Conservation (phyloP, 2,888 invertebrate species). For the Uloborus plumipes region DNA sequence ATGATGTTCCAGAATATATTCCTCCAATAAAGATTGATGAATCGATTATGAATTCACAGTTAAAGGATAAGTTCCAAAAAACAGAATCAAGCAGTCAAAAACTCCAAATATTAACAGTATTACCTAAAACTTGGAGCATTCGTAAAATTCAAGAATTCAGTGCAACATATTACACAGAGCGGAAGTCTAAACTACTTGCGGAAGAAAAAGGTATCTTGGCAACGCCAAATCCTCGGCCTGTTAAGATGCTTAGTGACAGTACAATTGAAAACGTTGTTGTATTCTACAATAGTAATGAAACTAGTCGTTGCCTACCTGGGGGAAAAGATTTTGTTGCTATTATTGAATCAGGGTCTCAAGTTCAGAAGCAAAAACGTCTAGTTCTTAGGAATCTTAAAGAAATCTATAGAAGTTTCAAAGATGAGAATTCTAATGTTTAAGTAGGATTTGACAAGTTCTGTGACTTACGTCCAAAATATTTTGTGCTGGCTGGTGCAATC, state of each 20-base stretch:
- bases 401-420: no score
- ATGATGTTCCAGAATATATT: not conserved
- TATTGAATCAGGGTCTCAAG: no score
- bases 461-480: no score
- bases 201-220: not conserved
- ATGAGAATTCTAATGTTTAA: no score
- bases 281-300: not conserved
- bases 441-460: no score
- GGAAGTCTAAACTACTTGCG: not conserved
- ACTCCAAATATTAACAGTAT: not conserved
- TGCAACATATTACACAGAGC: not conserved
- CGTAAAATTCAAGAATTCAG: not conserved
- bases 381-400: no score
- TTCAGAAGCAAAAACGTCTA: no score
- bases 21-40: not conserved
- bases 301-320: not conserved
- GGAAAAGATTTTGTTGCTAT: not conserved
- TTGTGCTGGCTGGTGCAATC: no score
- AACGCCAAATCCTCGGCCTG: not conserved
- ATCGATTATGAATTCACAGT: not conserved
- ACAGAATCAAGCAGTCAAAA: not conserved
- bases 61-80: not conserved
- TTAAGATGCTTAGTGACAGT: not conserved
- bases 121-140: not conserved
- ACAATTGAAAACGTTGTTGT: no score